Conservation (phyloP, 2,888 invertebrate species). For the Gari tellinella region DNA sequence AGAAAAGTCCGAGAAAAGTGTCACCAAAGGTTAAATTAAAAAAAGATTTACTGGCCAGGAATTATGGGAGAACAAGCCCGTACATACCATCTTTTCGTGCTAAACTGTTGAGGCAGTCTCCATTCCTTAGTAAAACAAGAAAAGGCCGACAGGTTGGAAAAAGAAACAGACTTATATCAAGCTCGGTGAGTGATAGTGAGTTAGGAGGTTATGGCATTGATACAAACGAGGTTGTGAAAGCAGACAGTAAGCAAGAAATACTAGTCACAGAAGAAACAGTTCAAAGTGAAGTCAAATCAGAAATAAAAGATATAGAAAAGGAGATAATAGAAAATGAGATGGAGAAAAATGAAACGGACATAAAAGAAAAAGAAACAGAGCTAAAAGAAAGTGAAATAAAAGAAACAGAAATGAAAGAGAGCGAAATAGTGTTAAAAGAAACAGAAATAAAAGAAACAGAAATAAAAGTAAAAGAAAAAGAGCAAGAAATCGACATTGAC, state of each 20-base stretch:
- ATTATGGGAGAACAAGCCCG: slow-evolving; percentile 5
- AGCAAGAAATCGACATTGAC: no score
- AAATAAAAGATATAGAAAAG: no score
- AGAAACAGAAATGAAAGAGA: not conserved
- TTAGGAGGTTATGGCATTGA: not conserved
- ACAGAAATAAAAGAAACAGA: no score
- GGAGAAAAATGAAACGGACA: not conserved
- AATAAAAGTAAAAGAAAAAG: no score
- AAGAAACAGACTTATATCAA: slow-evolving; percentile 22
- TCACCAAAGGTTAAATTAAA: slow-evolving; percentile 12
- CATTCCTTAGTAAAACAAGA: slow-evolving; percentile 36
- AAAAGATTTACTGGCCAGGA: slow-evolving; percentile 10
- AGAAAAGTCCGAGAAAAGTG: slow-evolving; percentile 18
- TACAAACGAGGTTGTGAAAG: not conserved
- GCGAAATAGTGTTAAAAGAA: no score
- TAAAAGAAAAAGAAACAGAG: not conserved
- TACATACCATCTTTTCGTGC: slow-evolving; percentile 10
- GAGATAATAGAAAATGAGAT: not conserved
- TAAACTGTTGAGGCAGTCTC: slow-evolving; percentile 45
- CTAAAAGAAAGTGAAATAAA: not conserved
- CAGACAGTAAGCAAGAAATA: not conserved
- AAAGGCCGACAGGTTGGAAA: slow-evolving; percentile 12
- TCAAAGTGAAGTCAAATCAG: no score
- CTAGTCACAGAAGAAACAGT: no score
- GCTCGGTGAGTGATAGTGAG: no score